Conservation (phyloP, 2,888 invertebrate genomes). For the Brachyptera risi region DNA sequence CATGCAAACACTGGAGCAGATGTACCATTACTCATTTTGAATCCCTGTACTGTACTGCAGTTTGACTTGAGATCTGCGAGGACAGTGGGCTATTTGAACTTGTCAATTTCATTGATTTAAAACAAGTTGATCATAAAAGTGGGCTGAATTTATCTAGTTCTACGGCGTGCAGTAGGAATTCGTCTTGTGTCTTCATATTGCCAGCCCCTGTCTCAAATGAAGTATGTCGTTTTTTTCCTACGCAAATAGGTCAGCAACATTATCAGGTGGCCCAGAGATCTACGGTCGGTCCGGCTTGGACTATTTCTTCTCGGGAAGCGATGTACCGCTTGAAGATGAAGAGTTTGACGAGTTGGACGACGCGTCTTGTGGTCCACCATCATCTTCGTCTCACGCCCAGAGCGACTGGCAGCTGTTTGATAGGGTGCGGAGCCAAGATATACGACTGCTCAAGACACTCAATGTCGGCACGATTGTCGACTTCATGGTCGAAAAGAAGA, state of each 20-base stretch:
- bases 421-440: constrained; percentile 61
- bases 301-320: constrained; percentile 51
- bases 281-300: constrained; percentile 63
- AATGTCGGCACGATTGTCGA: constrained; percentile 71
- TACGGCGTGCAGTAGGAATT: too few relatives aligned
- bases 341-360: constrained; percentile 39
- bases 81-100: too few relatives aligned
- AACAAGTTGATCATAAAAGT: too few relatives aligned
- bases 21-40: too few relatives aligned
- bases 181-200: too few relatives aligned
- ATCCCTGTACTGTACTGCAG: too few relatives aligned
- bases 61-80: too few relatives aligned
- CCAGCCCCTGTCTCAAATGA: too few relatives aligned
- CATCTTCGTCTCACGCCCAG: constrained; percentile 30
- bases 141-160: too few relatives aligned
- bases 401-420: constrained; percentile 58
- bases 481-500: constrained; percentile 81
- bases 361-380: constrained; percentile 34
- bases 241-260: constrained; percentile 68
- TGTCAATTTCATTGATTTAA: too few relatives aligned
- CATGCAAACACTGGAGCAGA: too few relatives aligned
- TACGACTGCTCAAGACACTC: constrained; percentile 62
- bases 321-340: constrained; percentile 27
- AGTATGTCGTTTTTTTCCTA: too few relatives aligned
- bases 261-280: constrained; percentile 69